Evolutionary conservation across 1,140 invertebrate species (phyloP).

Genomic region (Episyrphus balteatus): DNA sequence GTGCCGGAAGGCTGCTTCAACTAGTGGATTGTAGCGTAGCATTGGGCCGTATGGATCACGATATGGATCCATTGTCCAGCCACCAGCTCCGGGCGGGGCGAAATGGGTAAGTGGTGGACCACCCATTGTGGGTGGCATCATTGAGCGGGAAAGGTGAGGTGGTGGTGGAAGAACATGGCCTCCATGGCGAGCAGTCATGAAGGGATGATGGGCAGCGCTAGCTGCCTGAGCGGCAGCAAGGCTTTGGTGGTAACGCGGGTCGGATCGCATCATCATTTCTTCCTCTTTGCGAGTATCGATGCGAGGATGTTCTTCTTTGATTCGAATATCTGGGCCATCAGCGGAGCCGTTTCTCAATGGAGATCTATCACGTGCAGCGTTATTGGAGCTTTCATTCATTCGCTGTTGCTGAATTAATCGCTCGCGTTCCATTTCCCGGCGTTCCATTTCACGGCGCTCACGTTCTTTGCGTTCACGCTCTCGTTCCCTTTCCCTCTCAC

Average conservation of each 20-base stretch:
- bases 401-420: constrained; percentile 47
- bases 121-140: constrained; percentile 40
- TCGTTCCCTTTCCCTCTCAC: constrained; percentile 41
- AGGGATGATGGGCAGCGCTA: constrained; percentile 34
- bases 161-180: constrained; percentile 43
- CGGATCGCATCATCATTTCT: constrained; percentile 44
- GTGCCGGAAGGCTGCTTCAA: constrained; percentile 57
- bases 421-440: constrained; percentile 47
- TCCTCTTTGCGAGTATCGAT: constrained; percentile 52
- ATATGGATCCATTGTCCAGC: constrained; percentile 47
- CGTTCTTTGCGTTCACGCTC: constrained; percentile 51
- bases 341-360: constrained; percentile 55
- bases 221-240: constrained; percentile 21
- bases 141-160: constrained; percentile 40
- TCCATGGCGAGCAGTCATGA: constrained; percentile 39
- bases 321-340: constrained; percentile 39
- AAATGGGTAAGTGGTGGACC: constrained; percentile 46
- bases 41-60: constrained; percentile 58
- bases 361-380: constrained; percentile 47
- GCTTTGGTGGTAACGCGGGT: constrained; percentile 36
- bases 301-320: constrained; percentile 50
- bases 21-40: constrained; percentile 57
- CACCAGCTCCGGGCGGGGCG: constrained; percentile 41
- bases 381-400: constrained; percentile 37
- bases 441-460: constrained; percentile 58